Evolutionary conservation across 2,888 invertebrate species (phyloP).

Genomic region (Dasypogon diadema): DNA sequence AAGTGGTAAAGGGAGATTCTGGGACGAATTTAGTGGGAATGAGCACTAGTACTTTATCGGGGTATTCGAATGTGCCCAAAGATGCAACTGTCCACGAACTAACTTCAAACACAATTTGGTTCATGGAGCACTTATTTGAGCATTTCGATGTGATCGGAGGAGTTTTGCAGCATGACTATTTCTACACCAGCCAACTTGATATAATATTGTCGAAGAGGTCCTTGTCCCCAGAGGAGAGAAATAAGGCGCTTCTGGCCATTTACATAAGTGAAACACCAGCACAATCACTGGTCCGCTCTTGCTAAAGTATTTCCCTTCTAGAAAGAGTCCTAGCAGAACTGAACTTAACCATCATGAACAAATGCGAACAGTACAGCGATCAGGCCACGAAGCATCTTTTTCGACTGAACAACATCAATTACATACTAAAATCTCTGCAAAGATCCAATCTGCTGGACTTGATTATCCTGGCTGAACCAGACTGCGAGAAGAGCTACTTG

Average conservation of each 20-base stretch:
- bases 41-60: conserved; percentile 62
- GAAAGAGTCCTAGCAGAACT: conserved; percentile 91
- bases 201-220: conserved; percentile 70
- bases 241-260: conserved; percentile 78
- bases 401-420: conserved; percentile 93
- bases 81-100: conserved; percentile 99
- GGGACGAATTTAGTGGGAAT: conserved; percentile 78
- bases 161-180: conserved; percentile 74
- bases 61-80: conserved; percentile 74
- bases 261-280: conserved; percentile 77
- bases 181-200: conserved; percentile 71
- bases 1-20: conserved; percentile 83
- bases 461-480: conserved; percentile 84
- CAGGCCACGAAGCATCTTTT: conserved; percentile 88
- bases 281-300: neutral
- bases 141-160: conserved; percentile 80
- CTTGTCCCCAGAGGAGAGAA: conserved; percentile 70
- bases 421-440: conserved; percentile 91
- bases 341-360: conserved; percentile 88
- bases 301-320: conserved; percentile 65
- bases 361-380: conserved; percentile 93
- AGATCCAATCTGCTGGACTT: conserved; percentile 86
- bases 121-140: conserved; percentile 86
- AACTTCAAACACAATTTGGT: conserved; percentile 93
- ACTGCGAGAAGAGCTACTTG: conserved; percentile 87